A percentile compares a stretch with the other conserved stretches of the same genome.
Conservation (phyloP, 2,113 vertebrate species). For the Limanda limanda region DNA sequence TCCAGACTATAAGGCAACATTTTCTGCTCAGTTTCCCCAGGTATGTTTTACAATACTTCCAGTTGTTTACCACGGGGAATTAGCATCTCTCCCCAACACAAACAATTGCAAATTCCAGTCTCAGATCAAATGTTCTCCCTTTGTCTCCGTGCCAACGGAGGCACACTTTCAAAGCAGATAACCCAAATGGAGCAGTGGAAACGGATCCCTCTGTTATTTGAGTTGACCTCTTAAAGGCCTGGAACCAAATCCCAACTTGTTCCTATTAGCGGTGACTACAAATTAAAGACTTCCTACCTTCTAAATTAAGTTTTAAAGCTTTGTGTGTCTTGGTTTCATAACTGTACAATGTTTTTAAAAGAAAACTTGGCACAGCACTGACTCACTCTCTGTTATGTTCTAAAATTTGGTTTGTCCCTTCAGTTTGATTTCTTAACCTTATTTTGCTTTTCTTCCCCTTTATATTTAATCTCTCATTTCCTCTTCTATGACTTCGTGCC, state of each 20-base stretch:
- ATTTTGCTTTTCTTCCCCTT: constrained; percentile 14
- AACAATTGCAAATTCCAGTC: too few species aligned
- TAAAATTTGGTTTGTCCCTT: constrained; percentile 1
- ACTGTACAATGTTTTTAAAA: neutral
- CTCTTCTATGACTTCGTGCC: neutral
- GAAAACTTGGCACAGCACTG: constrained; percentile 1
- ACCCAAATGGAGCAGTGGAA: constrained; percentile 48
- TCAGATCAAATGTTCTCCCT: neutral
- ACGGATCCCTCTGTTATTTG: constrained; percentile 53
- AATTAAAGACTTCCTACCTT: constrained; percentile 56
- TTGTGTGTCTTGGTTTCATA: neutral
- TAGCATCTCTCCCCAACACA: too few species aligned
- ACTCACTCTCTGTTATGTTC: neutral
- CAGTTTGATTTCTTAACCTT: constrained; percentile 19
- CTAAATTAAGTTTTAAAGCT: constrained; percentile 33
- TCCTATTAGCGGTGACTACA: constrained; percentile 59
- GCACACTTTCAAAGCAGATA: constrained; percentile 45
- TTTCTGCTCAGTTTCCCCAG: too few species aligned
- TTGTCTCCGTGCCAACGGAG: constrained; percentile 34
- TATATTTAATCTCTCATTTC: constrained; percentile 17
- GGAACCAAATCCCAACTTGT: constrained; percentile 44
- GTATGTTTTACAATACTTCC: too few species aligned
- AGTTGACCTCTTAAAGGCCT: constrained; percentile 60
- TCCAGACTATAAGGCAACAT: too few species aligned
- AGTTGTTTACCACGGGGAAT: too few species aligned